A percentile compares a stretch with the other conserved stretches of the same genome.
Conservation (phyloP, 2,797 vertebrate genomes). For the Galagoides demidoff region DNA sequence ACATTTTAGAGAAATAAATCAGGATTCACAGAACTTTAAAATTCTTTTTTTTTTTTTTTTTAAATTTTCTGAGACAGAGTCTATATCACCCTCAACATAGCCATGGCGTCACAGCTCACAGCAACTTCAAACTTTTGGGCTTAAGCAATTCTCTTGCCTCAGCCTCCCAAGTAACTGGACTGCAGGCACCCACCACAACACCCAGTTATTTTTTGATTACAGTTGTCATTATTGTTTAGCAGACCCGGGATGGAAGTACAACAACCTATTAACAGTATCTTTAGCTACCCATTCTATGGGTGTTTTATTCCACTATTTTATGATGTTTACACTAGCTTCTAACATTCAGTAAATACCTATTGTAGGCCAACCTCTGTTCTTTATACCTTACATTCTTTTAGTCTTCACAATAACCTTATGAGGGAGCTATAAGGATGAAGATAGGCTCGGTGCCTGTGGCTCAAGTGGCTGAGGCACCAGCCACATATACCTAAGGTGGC, state of each 20-base stretch:
- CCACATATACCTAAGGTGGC: no score
- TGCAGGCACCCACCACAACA: no score
- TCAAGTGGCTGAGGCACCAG: no score
- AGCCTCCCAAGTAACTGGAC: no score
- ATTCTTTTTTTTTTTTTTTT: neutral
- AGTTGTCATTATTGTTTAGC: no score
- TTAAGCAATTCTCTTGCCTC: no score
- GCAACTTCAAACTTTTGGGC: no score
- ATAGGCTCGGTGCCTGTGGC: neutral
- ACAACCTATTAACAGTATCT: neutral
- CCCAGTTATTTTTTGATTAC: no score
- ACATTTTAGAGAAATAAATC: slow-evolving; percentile 41
- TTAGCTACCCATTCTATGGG: neutral
- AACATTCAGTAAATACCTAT: neutral
- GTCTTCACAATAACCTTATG: neutral
- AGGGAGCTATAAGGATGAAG: neutral
- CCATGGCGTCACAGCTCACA: no score
- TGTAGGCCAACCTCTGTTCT: neutral
- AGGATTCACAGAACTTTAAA: slow-evolving; percentile 35
- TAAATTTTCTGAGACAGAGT: no score
- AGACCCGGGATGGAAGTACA: neutral
- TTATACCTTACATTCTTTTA: neutral
- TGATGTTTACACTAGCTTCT: neutral
- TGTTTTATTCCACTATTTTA: slow-evolving; percentile 40
- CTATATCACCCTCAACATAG: no score